A percentile compares a stretch with the other conserved stretches of the same genome.
Evolutionary conservation across 2,113 vertebrate genomes (phyloP).

Genomic region (Aleadryas rufinucha): DNA sequence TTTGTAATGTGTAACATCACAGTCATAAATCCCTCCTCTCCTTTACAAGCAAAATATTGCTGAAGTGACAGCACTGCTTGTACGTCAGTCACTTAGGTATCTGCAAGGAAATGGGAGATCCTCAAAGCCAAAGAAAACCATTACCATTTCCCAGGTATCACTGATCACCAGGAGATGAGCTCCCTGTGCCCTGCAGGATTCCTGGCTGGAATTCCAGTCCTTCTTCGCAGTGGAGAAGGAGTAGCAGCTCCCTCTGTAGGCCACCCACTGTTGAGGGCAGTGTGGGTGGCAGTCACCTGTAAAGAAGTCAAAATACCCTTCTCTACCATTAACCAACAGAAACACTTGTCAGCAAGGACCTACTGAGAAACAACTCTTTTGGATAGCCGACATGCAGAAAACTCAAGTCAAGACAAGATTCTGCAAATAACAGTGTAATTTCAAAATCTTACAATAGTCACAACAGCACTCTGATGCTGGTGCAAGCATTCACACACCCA

Average conservation of each 20-base stretch:
- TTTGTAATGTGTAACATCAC: not conserved
- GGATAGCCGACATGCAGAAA: not conserved
- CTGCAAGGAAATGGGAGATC: not conserved
- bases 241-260: conserved; percentile 57
- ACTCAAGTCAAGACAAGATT: not conserved
- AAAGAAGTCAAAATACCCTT: not conserved
- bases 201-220: conserved; percentile 54
- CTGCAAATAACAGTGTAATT: not conserved
- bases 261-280: conserved; percentile 58
- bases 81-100: not conserved
- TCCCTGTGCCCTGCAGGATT: conserved; percentile 19
- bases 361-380: not conserved
- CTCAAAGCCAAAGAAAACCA: not conserved
- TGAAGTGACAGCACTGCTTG: not conserved
- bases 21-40: not conserved
- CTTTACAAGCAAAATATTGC: not conserved
- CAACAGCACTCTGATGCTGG: not conserved
- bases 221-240: conserved; percentile 41
- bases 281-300: not conserved
- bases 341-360: not conserved
- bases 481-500: not conserved
- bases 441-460: not conserved
- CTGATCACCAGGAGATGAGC: conserved; percentile 43
- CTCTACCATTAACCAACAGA: not conserved
- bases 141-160: conserved; percentile 11